A percentile compares a stretch with the other conserved stretches of the same genome.
These are phyloP conservation scores for Polydrusus tereticollis DNA, from an alignment of 2,888 invertebrate genomes.

Conservation along the genomic window DNA sequence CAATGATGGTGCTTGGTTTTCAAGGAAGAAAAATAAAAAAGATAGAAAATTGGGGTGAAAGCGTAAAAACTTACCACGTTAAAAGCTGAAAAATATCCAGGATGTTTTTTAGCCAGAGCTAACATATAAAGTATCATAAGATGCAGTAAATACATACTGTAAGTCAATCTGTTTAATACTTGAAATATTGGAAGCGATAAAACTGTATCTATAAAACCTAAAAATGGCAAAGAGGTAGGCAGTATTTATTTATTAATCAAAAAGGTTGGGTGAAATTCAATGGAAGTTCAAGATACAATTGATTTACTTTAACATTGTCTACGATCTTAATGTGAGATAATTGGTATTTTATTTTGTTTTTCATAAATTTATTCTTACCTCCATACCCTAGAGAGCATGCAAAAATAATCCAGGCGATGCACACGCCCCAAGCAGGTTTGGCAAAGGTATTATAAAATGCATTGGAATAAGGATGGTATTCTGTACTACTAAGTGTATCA, in stretches of 20 bases:
- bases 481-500: slow-evolving; percentile 43
- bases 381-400: slow-evolving; percentile 43
- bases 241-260: no score
- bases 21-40: no score
- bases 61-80: slow-evolving; percentile 54
- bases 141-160: slow-evolving; percentile 71
- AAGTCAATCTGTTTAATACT: slow-evolving; percentile 70
- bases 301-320: no score
- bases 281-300: no score
- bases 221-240: slow-evolving; percentile 43
- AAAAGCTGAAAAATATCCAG: slow-evolving; percentile 55
- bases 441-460: slow-evolving; percentile 55
- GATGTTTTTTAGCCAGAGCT: slow-evolving; percentile 49
- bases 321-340: no score
- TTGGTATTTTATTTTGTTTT: no score
- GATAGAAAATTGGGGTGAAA: no score
- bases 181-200: slow-evolving; percentile 69
- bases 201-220: slow-evolving; percentile 70
- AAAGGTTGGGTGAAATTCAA: no score
- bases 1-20: no score
- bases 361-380: no score
- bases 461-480: slow-evolving; percentile 48
- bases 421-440: slow-evolving; percentile 45
- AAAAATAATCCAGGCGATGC: slow-evolving; percentile 46
- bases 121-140: slow-evolving; percentile 51